Evolutionary conservation across 1,140 invertebrate genomes (phyloP), one percentile per base, ranked within the genome.

Genomic region (Drosophila repletoides): DNA sequence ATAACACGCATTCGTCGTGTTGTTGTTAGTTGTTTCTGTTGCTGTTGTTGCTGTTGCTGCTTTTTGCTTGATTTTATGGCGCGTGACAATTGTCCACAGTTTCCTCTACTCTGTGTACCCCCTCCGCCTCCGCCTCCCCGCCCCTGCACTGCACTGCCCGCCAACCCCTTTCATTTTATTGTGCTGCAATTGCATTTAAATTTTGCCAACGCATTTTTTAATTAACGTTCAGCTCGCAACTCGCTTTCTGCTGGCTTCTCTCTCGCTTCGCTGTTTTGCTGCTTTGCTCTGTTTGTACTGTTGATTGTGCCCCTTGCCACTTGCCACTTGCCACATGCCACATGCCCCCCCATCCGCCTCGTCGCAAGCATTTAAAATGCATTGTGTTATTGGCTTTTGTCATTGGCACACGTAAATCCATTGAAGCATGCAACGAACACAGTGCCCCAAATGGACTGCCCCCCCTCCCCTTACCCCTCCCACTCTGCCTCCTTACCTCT

Each of bases 121-220:
- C 3, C 9, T 4, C 17, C 3, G n/a, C 10, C 9, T 3, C 1
- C 14, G 5, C n/a, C 15, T 3, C 12, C 5, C 15, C 1, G 5
- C 26, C 40, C 19, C 17, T 43, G 17, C n/a, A 21, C 12, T n/a
- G n/a, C 21, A 15, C 4, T n/a, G 9, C 14, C 29, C n/a, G n/a
- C 38, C 12, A 14, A 0, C 22, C 53, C 2, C 46, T 17, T 21
- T 29, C 49, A 64, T 34, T 79, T 84, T 79, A 86, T 86, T 86
- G 80, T 86, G 43, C 63, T 52, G 75, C 75, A 80, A 86, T 86
- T 86, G 80, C 80, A 86, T 86, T 86, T 86, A 80, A 86, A 86
- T 86, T 86, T 67, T 55, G 80, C 80, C 60, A 75, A 70, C 71
- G 71, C 76, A 86, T 86, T 84, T 86, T 76, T 86, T 80, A 86